Base-by-base conservation (phyloP, 1,140 invertebrate genomes). In the Bombus huntii region DNA sequence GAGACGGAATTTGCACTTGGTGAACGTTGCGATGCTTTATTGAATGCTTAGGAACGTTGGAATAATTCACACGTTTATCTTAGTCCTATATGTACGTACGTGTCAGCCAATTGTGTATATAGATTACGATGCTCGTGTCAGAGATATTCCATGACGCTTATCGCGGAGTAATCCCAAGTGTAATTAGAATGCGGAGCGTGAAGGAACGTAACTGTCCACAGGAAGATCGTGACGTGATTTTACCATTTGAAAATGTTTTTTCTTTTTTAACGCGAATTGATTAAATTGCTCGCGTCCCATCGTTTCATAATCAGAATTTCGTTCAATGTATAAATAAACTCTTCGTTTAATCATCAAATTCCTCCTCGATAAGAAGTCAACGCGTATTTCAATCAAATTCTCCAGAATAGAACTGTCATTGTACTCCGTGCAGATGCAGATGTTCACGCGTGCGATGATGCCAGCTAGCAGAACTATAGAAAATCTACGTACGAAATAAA, bases 81-180 rank as follows among this genome's bases (percentile, higher is more conserved):
- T 39, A 37, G 3, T 22, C 25, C 9, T 53, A 53, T 66, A 13
- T 66, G 70, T 37, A n/a, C 31, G 42, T 72, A 70, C 37, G 53
- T 79, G 62, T 9, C 53, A n/a, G n/a, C 39, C 18, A 34, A 8
- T 31, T 18, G 53, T 42, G 77, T 71, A 31, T 80, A 31, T 42
- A 70, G 74, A 78, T 78, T 78, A 71, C n/a, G 25, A 12, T 10
- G 15, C 44, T 28, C 37, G n/a, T 31, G 39, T 62, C 42, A 62
- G 31, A 80, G 68, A 62, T 62, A 85, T 62, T 62, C 25, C 37
- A 28, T 28, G 76, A n/a, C 66, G 68, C 77, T 80, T 85, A 79
- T 85, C 77, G 31, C 18, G 31, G 31, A 72, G 22, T 62, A 80
- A 84, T 62, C 42, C 39, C 53, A 12, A 47, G 44, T 37, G 76